Conservation (phyloP, 2,797 vertebrate genomes). For the Rhincodon typus region DNA sequence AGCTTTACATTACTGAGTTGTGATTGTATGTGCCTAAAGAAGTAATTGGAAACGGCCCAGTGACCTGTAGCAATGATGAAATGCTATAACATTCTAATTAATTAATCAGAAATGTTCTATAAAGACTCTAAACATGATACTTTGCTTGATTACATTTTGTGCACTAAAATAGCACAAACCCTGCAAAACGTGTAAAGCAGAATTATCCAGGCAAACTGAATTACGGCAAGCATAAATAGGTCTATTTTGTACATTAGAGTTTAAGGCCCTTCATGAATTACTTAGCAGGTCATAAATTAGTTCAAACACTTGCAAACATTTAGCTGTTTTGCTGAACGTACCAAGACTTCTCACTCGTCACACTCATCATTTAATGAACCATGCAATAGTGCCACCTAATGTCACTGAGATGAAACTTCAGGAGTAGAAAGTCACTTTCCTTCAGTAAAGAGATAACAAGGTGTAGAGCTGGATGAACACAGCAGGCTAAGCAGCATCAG, state of each 20-base stretch:
- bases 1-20: background rate
- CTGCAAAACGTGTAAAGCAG: background rate
- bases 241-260: background rate
- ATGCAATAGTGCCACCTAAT: slow-evolving; percentile 25
- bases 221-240: background rate
- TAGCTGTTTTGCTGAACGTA: background rate
- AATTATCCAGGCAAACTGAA: slow-evolving; percentile 8
- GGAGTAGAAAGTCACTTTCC: background rate
- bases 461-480: no score
- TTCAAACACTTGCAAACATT: slow-evolving; percentile 7
- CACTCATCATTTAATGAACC: slow-evolving; percentile 3
- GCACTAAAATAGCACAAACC: slow-evolving; percentile 28
- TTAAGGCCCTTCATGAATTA: slow-evolving; percentile 1
- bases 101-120: background rate
- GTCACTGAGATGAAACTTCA: background rate
- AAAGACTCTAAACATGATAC: slow-evolving; percentile 9
- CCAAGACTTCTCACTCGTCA: background rate
- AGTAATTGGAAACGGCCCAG: background rate
- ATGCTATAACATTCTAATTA: background rate
- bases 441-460: background rate
- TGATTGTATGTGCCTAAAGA: background rate
- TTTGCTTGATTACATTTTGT: background rate
- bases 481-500: no score
- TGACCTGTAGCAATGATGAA: background rate
- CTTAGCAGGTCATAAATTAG: slow-evolving; percentile 16